Conservation (phyloP, 2,113 vertebrate genomes). For the Pycnonotus jocosus region DNA sequence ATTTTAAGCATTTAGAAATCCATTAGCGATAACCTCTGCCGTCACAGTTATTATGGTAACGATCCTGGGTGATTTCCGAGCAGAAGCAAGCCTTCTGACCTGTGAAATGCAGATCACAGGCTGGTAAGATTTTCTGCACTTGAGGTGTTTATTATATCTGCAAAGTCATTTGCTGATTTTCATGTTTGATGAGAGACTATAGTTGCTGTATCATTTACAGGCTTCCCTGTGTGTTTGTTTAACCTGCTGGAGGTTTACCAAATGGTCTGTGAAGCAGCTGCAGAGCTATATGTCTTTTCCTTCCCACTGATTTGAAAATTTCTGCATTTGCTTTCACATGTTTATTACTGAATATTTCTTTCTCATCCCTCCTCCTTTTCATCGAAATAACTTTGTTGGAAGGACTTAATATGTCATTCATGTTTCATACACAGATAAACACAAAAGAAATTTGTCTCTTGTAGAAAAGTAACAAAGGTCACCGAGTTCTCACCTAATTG, state of each 20-base stretch:
- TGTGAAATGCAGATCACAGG: conserved; percentile 20
- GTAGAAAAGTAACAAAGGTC: neutral
- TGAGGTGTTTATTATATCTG: conserved; percentile 34
- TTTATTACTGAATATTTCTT: neutral
- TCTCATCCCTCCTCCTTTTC: neutral
- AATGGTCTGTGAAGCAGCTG: conserved; percentile 1
- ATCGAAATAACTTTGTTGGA: neutral
- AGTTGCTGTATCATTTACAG: neutral
- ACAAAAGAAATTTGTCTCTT: neutral
- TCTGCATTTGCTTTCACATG: neutral
- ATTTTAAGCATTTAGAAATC: conserved; percentile 2
- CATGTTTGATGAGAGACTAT: conserved; percentile 25
- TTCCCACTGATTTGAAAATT: neutral
- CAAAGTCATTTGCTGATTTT: conserved; percentile 42
- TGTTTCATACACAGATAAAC: neutral
- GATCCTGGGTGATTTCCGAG: neutral
- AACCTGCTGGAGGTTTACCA: conserved; percentile 35
- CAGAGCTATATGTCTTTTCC: neutral
- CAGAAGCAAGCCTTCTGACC: neutral
- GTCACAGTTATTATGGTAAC: neutral
- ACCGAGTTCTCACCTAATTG: neutral
- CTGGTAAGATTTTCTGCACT: conserved; percentile 20
- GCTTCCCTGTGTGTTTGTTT: conserved; percentile 29
- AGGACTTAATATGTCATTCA: neutral
- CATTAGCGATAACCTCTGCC: conserved; percentile 29